These are phyloP conservation scores for Babyrousa celebensis DNA, from an alignment of 2,797 vertebrate species.

Conservation along the genomic window DNA sequence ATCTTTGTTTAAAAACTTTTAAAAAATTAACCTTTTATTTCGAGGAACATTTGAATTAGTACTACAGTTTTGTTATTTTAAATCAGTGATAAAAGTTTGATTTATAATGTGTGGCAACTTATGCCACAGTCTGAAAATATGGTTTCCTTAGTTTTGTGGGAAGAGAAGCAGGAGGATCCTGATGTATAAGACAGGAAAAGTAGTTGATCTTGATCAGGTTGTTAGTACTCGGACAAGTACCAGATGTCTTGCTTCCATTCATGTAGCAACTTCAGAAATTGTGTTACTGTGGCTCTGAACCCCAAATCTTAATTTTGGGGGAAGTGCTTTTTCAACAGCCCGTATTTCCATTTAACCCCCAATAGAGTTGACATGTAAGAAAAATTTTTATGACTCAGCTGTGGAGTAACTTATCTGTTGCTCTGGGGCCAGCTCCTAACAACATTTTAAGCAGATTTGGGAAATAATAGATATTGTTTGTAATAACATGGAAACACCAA, in stretches of 20 bases:
- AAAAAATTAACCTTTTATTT: conserved; percentile 22
- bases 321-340: conserved; percentile 16
- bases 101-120: conserved; percentile 30
- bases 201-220: conserved; percentile 21
- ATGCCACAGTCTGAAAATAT: conserved; percentile 22
- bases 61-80: conserved; percentile 64
- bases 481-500: background rate
- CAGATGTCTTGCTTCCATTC: conserved; percentile 22
- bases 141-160: conserved; percentile 20
- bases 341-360: background rate
- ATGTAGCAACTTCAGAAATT: background rate
- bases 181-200: conserved; percentile 20
- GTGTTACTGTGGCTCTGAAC: conserved; percentile 34
- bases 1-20: conserved; percentile 53
- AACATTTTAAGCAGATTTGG: conserved; percentile 51
- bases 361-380: conserved; percentile 29
- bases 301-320: background rate
- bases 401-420: background rate
- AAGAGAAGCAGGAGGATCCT: background rate
- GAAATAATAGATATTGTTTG: conserved; percentile 3
- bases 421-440: background rate
- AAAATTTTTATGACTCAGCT: conserved; percentile 9
- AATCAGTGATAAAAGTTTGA: conserved; percentile 64
- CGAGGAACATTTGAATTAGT: conserved; percentile 69
- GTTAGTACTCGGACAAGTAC: background rate